Base-by-base conservation (phyloP, 2,888 invertebrate species). In the Chouioia cunea region DNA sequence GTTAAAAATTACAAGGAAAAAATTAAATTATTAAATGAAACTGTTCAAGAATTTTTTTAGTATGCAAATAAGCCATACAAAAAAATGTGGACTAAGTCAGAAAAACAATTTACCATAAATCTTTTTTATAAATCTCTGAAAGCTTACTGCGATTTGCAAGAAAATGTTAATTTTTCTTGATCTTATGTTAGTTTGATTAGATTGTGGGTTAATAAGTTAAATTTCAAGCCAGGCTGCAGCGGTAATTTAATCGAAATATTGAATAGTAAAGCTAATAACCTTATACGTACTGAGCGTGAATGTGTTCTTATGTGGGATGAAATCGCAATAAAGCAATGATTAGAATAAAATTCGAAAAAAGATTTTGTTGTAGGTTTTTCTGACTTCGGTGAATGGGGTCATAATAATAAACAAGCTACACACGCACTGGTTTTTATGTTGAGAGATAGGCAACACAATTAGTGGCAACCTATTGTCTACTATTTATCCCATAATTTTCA, bases 81-180 rank as follows among this genome's bases (percentile, higher is more conserved):
- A 69, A 70, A 70, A 50, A 65, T 8, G 10, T 81, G 79, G 78
- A 58, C 70, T n/a, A 58, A 68, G 46, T 70, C 75, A 18, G 79
- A 79, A 71, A 77, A 76, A 71, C 66, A 77, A 64, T 72, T 77
- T 54, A 76, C 79, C 43, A 23, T 79, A 16, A 72, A 75, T 18
- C 53, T 80, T 27, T 80, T 73, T 76, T 77, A 80, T 62, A 78
- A 76, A 75, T 80, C 80, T 8, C 80, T 80, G 15, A 64, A 75
- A 16, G 65, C 75, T 4, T 82, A 79, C 63, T 72, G 59, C 50
- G 77, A 73, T 71, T 65, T 79, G 18, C 23, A 14, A 75, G 73
- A 23, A 73, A 75, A 63, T 52, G n/a, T n/a, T n/a, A n/a, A 75
- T 23, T 73, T 80, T 53, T 65, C 74, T 36, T 68, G 80, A 44